Base-by-base conservation (phyloP, 2,888 invertebrate species). In the Pollenia labialis region DNA sequence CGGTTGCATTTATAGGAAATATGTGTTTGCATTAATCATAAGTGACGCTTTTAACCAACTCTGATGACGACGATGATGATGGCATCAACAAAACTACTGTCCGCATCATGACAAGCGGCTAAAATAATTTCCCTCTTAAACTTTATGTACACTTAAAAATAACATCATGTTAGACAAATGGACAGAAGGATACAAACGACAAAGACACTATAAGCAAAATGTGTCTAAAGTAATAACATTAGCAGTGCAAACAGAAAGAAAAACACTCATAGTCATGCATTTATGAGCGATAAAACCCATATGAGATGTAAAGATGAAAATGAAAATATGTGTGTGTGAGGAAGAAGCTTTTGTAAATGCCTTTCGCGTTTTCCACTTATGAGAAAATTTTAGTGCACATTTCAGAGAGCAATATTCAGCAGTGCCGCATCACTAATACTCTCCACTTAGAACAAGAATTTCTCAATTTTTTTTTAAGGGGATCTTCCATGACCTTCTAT, bases 21-120 rank as follows among this genome's bases (percentile, higher is more conserved):
- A 32, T 32, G 32, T 32, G 75, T 68, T 87, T 85, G 76, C 85
- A 89, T 87, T 88, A 88, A 89, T 88, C 88, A 88, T 84, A 85
- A 87, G 79, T 81, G 85, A 87, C 80, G 77, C 83, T 84, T 79
- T 84, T 82, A 88, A 80, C 85, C 87, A 84, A 32, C 32, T 12
- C 8, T 32, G 14, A 54, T 66, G 75, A 54, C 23, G 52, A 71
- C 16, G 50, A 44, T 44, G 56, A 75, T 87, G 85, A 81, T 85
- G 83, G 71, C 80, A 85, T 85, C 77, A 85, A 54, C 40, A 54
- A 69, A 72, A 68, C 68, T 85, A 68, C 58, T 76, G 72, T 58
- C 60, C 23, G 60, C 79, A 74, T 8, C 56, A 64, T 64, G 62
- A 64, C 60, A 62, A 68, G 16, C 62, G 16, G 32, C 46, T 72